These are phyloP conservation scores for Tricholaema leucomelas DNA, from an alignment of 2,113 vertebrate species.

Conservation along the genomic window DNA sequence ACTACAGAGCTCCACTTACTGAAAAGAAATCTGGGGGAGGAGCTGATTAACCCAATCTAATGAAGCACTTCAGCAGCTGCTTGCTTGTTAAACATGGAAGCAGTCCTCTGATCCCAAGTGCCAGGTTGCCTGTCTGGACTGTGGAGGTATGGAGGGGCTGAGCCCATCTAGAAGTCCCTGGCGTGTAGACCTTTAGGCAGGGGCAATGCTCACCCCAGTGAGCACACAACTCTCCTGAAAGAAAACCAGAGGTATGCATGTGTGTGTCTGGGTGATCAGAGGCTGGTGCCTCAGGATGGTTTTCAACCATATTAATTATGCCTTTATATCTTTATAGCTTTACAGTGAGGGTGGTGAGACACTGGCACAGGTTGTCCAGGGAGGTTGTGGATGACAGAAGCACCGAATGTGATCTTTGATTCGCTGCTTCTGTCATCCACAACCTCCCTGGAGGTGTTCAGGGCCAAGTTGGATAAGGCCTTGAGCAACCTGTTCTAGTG, in stretches of 20 bases:
- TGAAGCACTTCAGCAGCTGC: neutral
- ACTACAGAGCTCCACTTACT: neutral
- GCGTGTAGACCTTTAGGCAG: neutral
- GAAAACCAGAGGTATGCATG: neutral
- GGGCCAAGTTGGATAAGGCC: too few relatives aligned
- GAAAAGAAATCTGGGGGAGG: neutral
- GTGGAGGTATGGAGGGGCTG: neutral
- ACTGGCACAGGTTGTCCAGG: too few relatives aligned
- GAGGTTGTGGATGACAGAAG: too few relatives aligned
- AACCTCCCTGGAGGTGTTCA: too few relatives aligned
- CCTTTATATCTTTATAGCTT: too few relatives aligned
- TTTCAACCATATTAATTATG: neutral
- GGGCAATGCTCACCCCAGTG: neutral
- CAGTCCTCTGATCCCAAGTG: neutral
- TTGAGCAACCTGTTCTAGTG: too few relatives aligned
- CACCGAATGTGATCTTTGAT: too few relatives aligned
- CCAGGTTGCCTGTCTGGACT: neutral
- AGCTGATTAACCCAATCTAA: neutral
- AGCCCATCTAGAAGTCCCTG: neutral
- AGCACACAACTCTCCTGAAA: neutral
- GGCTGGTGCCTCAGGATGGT: neutral
- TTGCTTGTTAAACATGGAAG: neutral
- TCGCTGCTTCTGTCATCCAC: too few relatives aligned
- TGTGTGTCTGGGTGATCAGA: neutral
- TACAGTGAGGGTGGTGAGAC: too few relatives aligned